Conservation (phyloP, 2,113 vertebrate species). For the Setophaga petechia region DNA sequence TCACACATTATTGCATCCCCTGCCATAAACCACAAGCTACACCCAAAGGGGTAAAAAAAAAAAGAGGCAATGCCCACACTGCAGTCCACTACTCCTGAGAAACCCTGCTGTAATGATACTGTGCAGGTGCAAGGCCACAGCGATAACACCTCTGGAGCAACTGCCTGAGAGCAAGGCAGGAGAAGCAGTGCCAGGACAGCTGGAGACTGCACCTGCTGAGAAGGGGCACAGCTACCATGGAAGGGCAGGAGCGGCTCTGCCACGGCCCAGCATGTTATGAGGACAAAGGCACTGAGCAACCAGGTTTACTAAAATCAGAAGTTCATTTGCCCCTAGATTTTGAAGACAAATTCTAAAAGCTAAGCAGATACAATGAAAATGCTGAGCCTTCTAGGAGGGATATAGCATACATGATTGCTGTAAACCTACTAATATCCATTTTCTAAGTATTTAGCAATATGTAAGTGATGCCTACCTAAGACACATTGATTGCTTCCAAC, state of each 20-base stretch:
- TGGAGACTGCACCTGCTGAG: background rate
- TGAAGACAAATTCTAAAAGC: background rate
- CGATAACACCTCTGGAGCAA: accelerated
- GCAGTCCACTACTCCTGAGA: background rate
- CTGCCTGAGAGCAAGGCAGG: accelerated
- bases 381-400: background rate
- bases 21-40: background rate
- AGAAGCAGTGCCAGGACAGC: background rate
- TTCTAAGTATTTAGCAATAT: background rate
- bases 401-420: accelerated
- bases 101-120: background rate
- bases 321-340: background rate
- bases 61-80: background rate
- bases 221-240: background rate
- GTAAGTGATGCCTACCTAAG: background rate
- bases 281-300: background rate
- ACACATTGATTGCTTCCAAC: background rate
- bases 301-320: background rate
- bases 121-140: background rate
- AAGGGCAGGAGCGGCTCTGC: background rate
- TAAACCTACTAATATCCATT: background rate
- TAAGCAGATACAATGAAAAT: background rate
- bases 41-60: background rate
- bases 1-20: background rate
- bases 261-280: accelerated